These are phyloP conservation scores for Sylvilagus floridanus DNA, from an alignment of 2,797 vertebrate genomes.

Conservation along the genomic window DNA sequence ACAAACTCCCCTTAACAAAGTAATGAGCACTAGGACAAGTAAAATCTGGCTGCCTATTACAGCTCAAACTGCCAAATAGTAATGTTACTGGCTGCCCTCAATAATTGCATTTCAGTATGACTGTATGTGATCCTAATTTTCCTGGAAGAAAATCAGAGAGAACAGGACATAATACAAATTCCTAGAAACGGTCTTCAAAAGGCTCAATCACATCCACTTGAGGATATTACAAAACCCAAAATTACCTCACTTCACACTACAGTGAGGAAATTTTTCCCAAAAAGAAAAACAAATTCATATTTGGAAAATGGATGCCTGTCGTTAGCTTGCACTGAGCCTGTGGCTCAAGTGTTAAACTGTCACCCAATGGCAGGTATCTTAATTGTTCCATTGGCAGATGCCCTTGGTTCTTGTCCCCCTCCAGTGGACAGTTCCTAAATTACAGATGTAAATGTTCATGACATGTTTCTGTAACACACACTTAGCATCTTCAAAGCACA, in stretches of 20 bases:
- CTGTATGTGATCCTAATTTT: not conserved
- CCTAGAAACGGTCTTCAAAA: slow-evolving; percentile 58
- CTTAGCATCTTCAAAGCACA: not conserved
- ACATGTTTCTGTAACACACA: not conserved
- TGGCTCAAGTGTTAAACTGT: not conserved
- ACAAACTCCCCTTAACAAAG: not conserved
- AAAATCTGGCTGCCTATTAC: not conserved
- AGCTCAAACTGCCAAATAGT: not conserved
- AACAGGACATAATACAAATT: slow-evolving; percentile 20
- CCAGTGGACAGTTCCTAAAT: slow-evolving; percentile 2
- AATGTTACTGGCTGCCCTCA: not conserved
- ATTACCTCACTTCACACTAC: not conserved
- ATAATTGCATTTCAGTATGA: slow-evolving; percentile 2
- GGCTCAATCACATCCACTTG: not conserved
- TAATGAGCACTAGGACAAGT: not conserved
- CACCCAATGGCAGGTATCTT: not conserved
- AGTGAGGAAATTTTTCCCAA: slow-evolving; percentile 8
- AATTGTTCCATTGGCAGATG: not conserved
- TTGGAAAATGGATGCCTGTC: not conserved
- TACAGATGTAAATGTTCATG: not conserved
- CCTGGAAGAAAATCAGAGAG: slow-evolving; percentile 33
- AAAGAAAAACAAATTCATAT: not conserved
- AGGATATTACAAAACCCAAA: not conserved
- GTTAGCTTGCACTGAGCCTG: not conserved
- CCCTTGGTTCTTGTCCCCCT: not conserved